Percentiles rank a stretch among this genome's conserved stretches.
Evolutionary conservation across 2,888 invertebrate species (phyloP).

Genomic region (Folsomia manolachei): DNA sequence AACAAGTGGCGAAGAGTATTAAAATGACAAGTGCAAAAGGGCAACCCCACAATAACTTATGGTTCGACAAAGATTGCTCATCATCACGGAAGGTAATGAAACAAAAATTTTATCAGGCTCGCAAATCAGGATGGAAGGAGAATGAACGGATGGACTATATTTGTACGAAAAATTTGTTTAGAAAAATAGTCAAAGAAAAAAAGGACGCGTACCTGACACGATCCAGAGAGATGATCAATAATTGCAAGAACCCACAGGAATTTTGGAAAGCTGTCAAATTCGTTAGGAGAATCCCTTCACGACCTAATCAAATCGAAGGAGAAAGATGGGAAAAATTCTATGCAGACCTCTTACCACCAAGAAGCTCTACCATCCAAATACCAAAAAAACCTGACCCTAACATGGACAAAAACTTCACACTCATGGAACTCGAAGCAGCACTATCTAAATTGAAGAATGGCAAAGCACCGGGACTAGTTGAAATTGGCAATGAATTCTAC

Average conservation of each 20-base stretch:
- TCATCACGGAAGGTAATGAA: background rate
- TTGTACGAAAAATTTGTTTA: background rate
- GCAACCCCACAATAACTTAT: background rate
- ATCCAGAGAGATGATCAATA: background rate
- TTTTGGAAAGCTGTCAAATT: constrained; percentile 16
- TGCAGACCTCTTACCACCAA: background rate
- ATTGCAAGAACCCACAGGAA: background rate
- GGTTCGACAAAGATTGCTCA: constrained; percentile 14
- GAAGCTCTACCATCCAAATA: background rate
- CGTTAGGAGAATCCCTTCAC: background rate
- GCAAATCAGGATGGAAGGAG: background rate
- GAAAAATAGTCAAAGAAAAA: background rate
- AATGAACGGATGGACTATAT: background rate
- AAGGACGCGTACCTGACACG: background rate
- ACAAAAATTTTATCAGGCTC: background rate
- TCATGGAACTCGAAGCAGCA: background rate
- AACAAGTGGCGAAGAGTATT: background rate
- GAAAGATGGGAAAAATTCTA: constrained; percentile 20
- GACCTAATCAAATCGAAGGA: background rate
- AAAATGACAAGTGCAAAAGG: background rate
- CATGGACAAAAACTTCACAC: too few relatives aligned
- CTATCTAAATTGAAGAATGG: background rate
- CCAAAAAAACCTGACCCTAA: background rate
- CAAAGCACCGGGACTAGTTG: constrained; percentile 16
- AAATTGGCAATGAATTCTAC: constrained; percentile 5